Conservation (phyloP, 2,888 invertebrate species). For the Phrixothrix hirtus region DNA sequence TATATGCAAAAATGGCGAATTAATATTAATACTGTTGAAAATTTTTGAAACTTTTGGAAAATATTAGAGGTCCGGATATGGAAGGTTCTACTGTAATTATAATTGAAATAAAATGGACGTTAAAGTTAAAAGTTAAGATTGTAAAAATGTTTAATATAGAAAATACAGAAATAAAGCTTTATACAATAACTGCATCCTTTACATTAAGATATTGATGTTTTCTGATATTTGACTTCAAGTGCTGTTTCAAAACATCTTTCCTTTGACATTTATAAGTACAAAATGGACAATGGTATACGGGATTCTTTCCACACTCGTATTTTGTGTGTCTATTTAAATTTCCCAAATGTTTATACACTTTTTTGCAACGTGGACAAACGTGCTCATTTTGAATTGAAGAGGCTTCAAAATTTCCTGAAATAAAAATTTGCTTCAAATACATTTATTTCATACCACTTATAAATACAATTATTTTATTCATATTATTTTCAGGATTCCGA, state of each 20-base stretch:
- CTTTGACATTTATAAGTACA: conserved; percentile 13
- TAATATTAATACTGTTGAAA: no score
- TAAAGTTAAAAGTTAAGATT: not conserved
- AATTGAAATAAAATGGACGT: conserved; percentile 27
- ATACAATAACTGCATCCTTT: not conserved
- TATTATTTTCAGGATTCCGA: no score
- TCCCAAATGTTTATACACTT: conserved; percentile 28
- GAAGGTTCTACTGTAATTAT: no score
- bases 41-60: no score
- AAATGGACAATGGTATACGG: conserved; percentile 11
- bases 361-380: conserved; percentile 23
- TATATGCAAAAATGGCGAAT: no score
- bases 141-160: not conserved
- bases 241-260: conserved; percentile 1
- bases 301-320: conserved; percentile 21
- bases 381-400: not conserved
- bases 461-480: no score
- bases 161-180: not conserved
- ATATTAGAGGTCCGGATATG: no score
- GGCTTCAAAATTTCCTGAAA: not conserved
- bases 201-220: not conserved
- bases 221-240: not conserved
- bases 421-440: no score
- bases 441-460: no score
- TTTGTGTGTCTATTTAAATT: conserved; percentile 19